Percentiles rank a stretch among this genome's conserved stretches.
These are phyloP conservation scores for Gnathonemus longibarbis DNA, from an alignment of 2,113 vertebrate genomes.

Conservation along the genomic window DNA sequence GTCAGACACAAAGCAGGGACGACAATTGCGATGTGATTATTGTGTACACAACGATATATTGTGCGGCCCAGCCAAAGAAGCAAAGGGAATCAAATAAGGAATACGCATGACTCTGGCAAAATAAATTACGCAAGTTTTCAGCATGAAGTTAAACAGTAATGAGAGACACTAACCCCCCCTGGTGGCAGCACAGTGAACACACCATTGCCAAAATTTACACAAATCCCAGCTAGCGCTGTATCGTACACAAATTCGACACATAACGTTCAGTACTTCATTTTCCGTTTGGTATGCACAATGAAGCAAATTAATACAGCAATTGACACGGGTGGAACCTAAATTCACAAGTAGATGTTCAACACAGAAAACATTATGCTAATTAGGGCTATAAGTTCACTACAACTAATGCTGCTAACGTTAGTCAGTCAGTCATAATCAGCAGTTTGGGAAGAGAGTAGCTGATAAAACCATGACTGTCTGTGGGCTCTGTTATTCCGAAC, in stretches of 20 bases:
- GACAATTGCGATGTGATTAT: neutral
- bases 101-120: neutral
- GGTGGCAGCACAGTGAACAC: slow-evolving; percentile 28
- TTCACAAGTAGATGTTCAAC: neutral
- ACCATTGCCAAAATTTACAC: neutral
- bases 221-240: neutral
- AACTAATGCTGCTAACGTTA: neutral
- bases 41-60: neutral
- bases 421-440: neutral
- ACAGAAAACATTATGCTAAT: neutral
- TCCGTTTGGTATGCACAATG: neutral
- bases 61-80: neutral
- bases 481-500: neutral
- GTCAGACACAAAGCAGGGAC: neutral
- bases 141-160: neutral
- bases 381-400: neutral
- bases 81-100: neutral
- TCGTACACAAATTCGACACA: neutral
- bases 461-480: neutral
- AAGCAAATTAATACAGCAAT: neutral
- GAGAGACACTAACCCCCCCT: slow-evolving; percentile 45
- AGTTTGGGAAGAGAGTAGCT: neutral
- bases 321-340: neutral
- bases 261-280: neutral
- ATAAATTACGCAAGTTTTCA: neutral